Evolutionary conservation across 2,888 invertebrate species (phyloP), one percentile per base, ranked within the genome.

Genomic region (Sminthurinus aureus): DNA sequence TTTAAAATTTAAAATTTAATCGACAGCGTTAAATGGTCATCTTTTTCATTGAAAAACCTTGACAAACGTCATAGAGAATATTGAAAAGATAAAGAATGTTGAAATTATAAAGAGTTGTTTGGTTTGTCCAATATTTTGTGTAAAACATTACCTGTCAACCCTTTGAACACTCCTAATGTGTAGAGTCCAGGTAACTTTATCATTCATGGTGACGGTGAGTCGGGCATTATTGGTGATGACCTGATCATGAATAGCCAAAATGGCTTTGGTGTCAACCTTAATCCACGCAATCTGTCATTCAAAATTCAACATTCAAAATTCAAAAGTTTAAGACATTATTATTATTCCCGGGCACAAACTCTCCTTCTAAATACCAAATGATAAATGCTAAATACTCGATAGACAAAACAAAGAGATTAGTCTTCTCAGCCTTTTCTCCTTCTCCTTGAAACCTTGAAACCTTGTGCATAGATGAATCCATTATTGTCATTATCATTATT

Each of bases 161-260:
- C 95, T 92, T 90, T 94, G 94, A 88, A 96, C 96, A 88, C 94
- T 94, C 89, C 94, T 93, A 90, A 97, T 96, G 91, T 94, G 95
- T 89, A 97, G 93, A 85, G 96, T 96, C 97, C 97, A 97, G 89
- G 96, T 97, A 91, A 87, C 86, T 80, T 86, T 84, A 92, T 96
- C 96, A 91, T 95, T 96, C 93, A 96, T 96, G 87, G 96, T 96
- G 89, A 96, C 96, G 89, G 95, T 94, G 90, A 96, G 93, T 89
- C 96, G 93, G 89, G 95, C 95, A 92, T 96, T 96, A 92, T 96
- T 96, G 89, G 96, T 96, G 92, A 97, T 96, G 90, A 96, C 96
- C 91, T 96, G 95, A 91, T 96, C 96, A 91, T 97, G 96, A 90
- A 96, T 96, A 88, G 96, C 96, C 90, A 97, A 93, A 91, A 96